Evolutionary conservation across 1,140 invertebrate genomes (phyloP).

Genomic region (Anagrus nilaparvatae): DNA sequence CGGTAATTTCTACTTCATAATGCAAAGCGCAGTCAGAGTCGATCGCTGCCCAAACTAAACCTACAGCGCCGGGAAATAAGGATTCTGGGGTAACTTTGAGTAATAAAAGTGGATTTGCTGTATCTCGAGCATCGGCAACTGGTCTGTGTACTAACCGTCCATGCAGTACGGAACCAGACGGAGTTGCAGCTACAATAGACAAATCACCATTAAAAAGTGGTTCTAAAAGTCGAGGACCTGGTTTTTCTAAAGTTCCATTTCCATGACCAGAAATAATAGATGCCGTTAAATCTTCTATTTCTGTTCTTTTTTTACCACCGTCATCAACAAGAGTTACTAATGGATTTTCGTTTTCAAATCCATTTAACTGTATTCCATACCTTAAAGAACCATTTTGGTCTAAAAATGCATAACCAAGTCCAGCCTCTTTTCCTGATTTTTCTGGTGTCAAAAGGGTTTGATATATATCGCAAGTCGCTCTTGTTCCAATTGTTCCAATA

Average conservation of each 20-base stretch:
- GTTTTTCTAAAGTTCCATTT: conserved; percentile 54
- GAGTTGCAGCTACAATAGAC: conserved; percentile 58
- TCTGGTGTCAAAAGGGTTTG: conserved; percentile 52
- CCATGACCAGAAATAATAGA: conserved; percentile 50
- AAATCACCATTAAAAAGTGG: conserved; percentile 70
- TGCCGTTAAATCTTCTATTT: conserved; percentile 59
- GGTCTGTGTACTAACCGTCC: conserved; percentile 57
- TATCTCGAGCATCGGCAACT: conserved; percentile 64
- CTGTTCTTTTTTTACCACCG: conserved; percentile 51
- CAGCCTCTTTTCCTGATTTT: conserved; percentile 37
- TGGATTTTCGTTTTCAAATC: conserved; percentile 44
- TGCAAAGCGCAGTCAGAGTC: conserved; percentile 73
- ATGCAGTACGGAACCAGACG: conserved; percentile 45
- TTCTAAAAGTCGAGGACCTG: conserved; percentile 61
- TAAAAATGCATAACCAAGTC: conserved; percentile 69
- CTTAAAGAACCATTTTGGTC: conserved; percentile 61
- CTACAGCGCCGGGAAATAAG: conserved; percentile 47
- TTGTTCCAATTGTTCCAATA: conserved; percentile 54
- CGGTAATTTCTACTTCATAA: conserved; percentile 57
- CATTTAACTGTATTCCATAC: conserved; percentile 56
- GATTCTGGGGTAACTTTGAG: conserved; percentile 39
- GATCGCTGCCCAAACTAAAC: conserved; percentile 70
- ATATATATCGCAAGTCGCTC: conserved; percentile 70
- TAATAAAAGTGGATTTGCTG: conserved; percentile 54
- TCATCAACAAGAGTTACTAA: conserved; percentile 62